Evolutionary conservation across 2,113 vertebrate genomes (phyloP).

Genomic region (Andinoacara biseriatus): DNA sequence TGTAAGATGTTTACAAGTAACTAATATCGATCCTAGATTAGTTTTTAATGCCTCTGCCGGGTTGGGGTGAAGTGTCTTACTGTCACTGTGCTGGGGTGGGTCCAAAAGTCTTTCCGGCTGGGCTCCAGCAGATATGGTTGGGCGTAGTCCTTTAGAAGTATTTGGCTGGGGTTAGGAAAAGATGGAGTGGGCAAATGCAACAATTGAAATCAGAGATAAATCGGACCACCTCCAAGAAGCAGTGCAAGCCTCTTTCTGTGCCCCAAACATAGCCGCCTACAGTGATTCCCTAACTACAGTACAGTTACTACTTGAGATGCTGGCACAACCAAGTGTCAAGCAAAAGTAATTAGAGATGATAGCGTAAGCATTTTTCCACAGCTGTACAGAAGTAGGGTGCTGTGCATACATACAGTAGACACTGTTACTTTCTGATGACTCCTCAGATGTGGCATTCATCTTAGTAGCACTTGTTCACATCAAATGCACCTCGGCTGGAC

Average conservation of each 20-base stretch:
- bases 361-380: slow-evolving; percentile 30
- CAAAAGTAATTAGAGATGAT: slow-evolving; percentile 46
- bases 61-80: neutral
- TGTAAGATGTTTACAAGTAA: neutral
- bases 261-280: slow-evolving; percentile 27
- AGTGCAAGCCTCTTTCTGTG: neutral
- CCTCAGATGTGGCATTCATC: slow-evolving; percentile 54
- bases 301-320: slow-evolving; percentile 5
- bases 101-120: neutral
- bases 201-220: neutral
- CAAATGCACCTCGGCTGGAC: slow-evolving; percentile 12
- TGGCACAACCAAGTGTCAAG: slow-evolving; percentile 15
- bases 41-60: neutral
- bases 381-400: slow-evolving; percentile 6
- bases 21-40: neutral
- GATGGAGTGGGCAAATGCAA: neutral
- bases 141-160: neutral
- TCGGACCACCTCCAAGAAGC: neutral
- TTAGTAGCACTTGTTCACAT: slow-evolving; percentile 33
- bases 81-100: neutral
- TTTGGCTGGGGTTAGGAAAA: neutral
- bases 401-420: slow-evolving; percentile 29
- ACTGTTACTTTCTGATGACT: slow-evolving; percentile 53
- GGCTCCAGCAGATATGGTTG: neutral
- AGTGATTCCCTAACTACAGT: neutral